These are phyloP conservation scores for Rhincodon typus DNA, from an alignment of 2,797 vertebrate genomes.

Conservation along the genomic window DNA sequence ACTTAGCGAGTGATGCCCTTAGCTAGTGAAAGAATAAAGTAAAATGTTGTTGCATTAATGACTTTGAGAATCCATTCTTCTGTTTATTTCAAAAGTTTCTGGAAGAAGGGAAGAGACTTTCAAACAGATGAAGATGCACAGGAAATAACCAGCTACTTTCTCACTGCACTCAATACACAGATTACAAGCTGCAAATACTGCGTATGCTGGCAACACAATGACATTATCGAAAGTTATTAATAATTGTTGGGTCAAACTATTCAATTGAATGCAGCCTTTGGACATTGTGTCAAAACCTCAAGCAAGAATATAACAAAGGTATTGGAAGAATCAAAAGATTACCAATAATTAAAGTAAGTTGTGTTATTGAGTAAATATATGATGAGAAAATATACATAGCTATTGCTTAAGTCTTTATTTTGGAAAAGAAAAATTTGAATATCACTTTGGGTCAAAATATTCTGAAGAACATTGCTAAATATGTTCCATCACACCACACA, in stretches of 20 bases:
- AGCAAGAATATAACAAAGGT: neutral
- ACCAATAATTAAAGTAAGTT: neutral
- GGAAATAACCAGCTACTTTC: rapidly evolving
- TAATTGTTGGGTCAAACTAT: neutral
- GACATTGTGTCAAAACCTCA: neutral
- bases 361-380: neutral
- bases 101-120: neutral
- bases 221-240: neutral
- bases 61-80: neutral
- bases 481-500: neutral
- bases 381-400: neutral
- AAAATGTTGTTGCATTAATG: neutral
- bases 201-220: neutral
- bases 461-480: neutral
- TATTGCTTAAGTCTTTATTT: neutral
- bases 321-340: neutral
- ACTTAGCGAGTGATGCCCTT: too few species aligned
- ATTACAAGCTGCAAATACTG: neutral
- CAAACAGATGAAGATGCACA: neutral
- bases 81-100: neutral
- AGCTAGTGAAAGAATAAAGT: too few species aligned
- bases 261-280: neutral
- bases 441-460: neutral
- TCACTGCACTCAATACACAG: neutral
- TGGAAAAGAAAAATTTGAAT: neutral